Evolutionary conservation across 2,113 vertebrate genomes (phyloP).

Genomic region (Isurus oxyrinchus): DNA sequence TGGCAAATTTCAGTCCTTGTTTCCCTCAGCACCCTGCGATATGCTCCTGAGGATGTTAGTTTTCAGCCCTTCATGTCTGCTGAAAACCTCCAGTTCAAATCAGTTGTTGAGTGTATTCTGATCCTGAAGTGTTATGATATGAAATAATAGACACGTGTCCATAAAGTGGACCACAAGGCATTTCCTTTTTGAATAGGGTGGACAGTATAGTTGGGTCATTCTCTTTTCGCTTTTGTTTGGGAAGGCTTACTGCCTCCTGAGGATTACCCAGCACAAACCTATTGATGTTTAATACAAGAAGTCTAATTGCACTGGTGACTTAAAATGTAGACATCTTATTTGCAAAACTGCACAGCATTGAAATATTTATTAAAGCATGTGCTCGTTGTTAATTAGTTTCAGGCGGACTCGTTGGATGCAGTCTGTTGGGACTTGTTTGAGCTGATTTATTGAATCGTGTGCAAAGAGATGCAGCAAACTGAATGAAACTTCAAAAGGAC

Average conservation of each 20-base stretch:
- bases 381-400: background rate
- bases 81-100: background rate
- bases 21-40: background rate
- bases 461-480: background rate
- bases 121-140: background rate
- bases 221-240: background rate
- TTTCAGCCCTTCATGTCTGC: background rate
- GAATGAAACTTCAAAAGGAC: background rate
- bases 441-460: background rate
- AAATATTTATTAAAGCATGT: background rate
- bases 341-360: background rate
- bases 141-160: background rate
- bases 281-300: too few species aligned
- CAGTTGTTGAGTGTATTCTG: background rate
- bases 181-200: background rate
- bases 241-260: background rate
- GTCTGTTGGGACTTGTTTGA: background rate
- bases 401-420: background rate
- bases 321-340: background rate
- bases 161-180: background rate
- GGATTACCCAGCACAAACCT: background rate
- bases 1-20: background rate
- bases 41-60: background rate
- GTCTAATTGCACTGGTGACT: background rate
- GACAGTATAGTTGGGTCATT: background rate